Percentiles rank a stretch among this genome's conserved stretches.
Evolutionary conservation across 2,113 vertebrate genomes (phyloP).

Genomic region (Cacatua alba): DNA sequence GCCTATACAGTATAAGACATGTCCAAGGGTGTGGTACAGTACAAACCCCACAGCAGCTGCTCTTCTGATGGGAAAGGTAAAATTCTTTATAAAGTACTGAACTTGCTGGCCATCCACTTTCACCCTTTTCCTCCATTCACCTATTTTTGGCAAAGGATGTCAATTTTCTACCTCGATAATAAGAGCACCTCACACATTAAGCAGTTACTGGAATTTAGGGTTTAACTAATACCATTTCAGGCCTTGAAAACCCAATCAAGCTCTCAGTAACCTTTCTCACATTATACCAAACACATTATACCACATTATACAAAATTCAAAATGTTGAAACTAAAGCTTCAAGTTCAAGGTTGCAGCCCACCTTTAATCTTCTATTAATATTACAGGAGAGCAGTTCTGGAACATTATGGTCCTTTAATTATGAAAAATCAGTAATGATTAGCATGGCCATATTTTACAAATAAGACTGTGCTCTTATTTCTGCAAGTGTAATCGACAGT

Average conservation of each 20-base stretch:
- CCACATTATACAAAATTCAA: not conserved
- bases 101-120: not conserved
- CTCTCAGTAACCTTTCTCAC: not conserved
- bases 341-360: not conserved
- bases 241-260: not conserved
- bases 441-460: not conserved
- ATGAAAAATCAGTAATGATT: not conserved
- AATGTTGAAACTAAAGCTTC: not conserved
- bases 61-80: not conserved
- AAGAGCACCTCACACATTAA: not conserved
- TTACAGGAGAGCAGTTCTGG: not conserved
- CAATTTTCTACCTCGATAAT: not conserved
- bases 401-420: not conserved
- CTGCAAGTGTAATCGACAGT: not conserved
- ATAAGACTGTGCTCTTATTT: not conserved
- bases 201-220: not conserved
- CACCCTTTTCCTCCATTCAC: not conserved
- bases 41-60: not conserved
- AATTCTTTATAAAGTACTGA: not conserved
- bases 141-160: not conserved
- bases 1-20: not conserved
- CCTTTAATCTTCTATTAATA: constrained; percentile 1
- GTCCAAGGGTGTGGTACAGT: not conserved
- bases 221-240: not conserved
- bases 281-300: not conserved